Percentiles rank a stretch among this genome's conserved stretches.
phyloP scores from a whole-genome alignment of 2,113 vertebrate species.

The Galeopterus variegatus region DNA sequence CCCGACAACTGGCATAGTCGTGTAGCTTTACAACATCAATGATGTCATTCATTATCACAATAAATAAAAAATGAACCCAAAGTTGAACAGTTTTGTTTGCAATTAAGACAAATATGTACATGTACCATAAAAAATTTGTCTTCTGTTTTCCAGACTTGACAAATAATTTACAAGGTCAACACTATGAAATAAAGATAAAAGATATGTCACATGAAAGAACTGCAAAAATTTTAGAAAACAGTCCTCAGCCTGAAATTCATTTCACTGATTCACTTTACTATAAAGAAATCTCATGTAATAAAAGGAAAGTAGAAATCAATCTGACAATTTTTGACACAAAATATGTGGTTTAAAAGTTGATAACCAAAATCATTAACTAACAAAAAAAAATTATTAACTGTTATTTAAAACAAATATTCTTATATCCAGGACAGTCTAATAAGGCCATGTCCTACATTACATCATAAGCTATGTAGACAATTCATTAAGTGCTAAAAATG shows the following conservation, averaged over 20 bases:
- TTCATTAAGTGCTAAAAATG: neutral
- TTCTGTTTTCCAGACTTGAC: conserved; percentile 13
- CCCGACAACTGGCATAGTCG: too few species aligned
- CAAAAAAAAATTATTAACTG: conserved; percentile 17
- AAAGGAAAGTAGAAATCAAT: conserved; percentile 29
- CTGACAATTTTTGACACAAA: neutral
- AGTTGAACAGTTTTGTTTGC: neutral
- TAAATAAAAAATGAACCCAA: conserved; percentile 40
- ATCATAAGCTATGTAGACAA: neutral
- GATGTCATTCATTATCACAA: neutral
- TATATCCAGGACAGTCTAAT: neutral
- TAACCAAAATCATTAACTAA: conserved; percentile 15
- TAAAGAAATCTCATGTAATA: conserved; percentile 41
- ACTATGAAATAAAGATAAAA: conserved; percentile 50
- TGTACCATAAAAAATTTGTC: conserved; percentile 36
- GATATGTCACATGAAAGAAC: neutral
- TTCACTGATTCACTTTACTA: conserved; percentile 25
- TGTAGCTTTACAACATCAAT: neutral
- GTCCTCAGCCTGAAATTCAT: conserved; percentile 55
- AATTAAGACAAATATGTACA: conserved; percentile 33
- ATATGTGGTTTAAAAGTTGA: conserved; percentile 43
- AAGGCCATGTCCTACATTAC: neutral
- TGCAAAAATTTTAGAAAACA: conserved; percentile 47
- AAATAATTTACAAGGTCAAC: conserved; percentile 35
- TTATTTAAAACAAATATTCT: conserved; percentile 48